phyloP scores from a whole-genome alignment of 1,140 invertebrate genomes.

The Sesamia nonagrioides region DNA sequence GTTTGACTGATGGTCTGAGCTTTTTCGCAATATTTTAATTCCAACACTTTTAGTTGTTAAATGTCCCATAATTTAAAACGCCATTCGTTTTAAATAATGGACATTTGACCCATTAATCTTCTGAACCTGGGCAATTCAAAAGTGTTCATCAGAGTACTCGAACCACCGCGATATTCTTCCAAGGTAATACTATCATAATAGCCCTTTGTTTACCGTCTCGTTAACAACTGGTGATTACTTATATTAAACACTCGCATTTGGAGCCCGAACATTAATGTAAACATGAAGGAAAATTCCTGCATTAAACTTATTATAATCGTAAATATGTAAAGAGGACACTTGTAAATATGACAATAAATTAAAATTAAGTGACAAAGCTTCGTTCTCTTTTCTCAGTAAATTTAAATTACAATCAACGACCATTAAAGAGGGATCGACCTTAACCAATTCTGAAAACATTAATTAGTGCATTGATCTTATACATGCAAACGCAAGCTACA shows the following conservation, averaged over 20 bases:
- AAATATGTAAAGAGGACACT: neutral
- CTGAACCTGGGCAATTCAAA: too few relatives aligned
- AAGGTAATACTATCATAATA: neutral
- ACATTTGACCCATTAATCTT: too few relatives aligned
- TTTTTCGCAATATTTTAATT: too few relatives aligned
- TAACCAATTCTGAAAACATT: slow-evolving; percentile 11
- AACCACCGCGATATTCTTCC: neutral
- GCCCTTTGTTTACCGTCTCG: slow-evolving; percentile 25
- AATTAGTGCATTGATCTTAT: slow-evolving; percentile 12
- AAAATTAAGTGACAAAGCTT: slow-evolving; percentile 1
- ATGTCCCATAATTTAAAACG: too few relatives aligned
- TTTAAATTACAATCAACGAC: neutral
- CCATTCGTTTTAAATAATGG: too few relatives aligned
- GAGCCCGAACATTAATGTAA: slow-evolving; percentile 20
- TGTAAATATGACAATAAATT: slow-evolving; percentile 19
- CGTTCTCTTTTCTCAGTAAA: neutral
- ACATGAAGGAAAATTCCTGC: slow-evolving; percentile 25
- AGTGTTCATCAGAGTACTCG: too few relatives aligned
- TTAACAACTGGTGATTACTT: slow-evolving; percentile 18
- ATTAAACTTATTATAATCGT: neutral
- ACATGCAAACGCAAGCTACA: slow-evolving; percentile 1
- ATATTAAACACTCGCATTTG: slow-evolving; percentile 28
- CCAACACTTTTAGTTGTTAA: too few relatives aligned
- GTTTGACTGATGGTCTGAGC: too few relatives aligned
- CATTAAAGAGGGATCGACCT: neutral